phyloP scores from a whole-genome alignment of 35 echinoderm and acorn worm species.

The Lytechinus variegatus region DNA sequence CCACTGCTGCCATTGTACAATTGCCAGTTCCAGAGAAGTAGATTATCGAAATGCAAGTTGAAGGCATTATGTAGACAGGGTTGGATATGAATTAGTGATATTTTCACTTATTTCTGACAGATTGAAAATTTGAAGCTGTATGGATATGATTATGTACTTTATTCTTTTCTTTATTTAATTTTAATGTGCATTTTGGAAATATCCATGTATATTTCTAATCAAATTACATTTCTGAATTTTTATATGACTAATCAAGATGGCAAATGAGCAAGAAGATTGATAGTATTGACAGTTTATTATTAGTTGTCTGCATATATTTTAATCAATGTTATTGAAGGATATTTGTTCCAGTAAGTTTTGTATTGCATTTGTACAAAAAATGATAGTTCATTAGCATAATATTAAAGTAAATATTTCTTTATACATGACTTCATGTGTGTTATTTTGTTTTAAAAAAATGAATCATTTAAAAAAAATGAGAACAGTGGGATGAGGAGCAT shows the following conservation, averaged over 20 bases:
- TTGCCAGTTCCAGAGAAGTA: too few relatives aligned
- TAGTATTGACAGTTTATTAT: background rate
- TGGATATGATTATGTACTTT: background rate
- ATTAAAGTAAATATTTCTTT: constrained; percentile 28
- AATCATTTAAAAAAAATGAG: too few relatives aligned
- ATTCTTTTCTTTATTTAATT: background rate
- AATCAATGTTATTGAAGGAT: background rate
- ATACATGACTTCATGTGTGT: background rate
- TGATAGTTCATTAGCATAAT: constrained; percentile 21
- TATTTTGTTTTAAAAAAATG: too few relatives aligned
- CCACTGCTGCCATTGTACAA: too few relatives aligned
- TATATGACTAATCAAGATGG: background rate
- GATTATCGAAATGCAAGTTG: too few relatives aligned
- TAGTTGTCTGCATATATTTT: background rate
- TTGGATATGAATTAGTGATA: too few relatives aligned
- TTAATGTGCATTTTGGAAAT: background rate
- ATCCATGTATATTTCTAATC: background rate
- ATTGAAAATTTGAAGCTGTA: too few relatives aligned
- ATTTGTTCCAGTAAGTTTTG: background rate
- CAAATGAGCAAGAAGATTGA: background rate
- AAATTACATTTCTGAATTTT: background rate
- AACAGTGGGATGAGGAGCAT: too few relatives aligned
- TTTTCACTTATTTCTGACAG: too few relatives aligned
- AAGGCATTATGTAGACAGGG: too few relatives aligned
- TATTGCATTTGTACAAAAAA: constrained; percentile 13